phyloP scores from a whole-genome alignment of 2,888 invertebrate genomes.

The Holacanthella duospinosa region DNA sequence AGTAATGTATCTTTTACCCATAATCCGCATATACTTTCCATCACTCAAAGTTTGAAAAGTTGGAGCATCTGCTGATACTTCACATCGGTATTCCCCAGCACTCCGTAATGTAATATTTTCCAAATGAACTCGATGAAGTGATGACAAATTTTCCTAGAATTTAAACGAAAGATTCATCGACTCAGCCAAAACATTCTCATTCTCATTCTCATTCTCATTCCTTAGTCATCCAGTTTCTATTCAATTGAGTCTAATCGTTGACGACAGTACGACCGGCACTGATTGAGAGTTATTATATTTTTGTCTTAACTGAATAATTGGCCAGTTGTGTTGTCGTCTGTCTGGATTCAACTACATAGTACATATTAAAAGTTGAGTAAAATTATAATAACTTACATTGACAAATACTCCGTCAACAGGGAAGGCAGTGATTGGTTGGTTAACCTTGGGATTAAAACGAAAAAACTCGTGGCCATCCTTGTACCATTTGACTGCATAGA shows the following conservation, averaged over 20 bases:
- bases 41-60: slow-evolving; percentile 36
- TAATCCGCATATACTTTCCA: slow-evolving; percentile 34
- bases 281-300: not conserved
- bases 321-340: not conserved
- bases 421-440: slow-evolving; percentile 31
- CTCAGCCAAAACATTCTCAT: not conserved
- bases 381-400: slow-evolving; percentile 24
- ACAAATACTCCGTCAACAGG: slow-evolving; percentile 30
- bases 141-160: slow-evolving; percentile 26
- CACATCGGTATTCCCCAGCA: slow-evolving; percentile 36
- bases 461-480: slow-evolving; percentile 36
- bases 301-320: not conserved
- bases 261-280: too few relatives aligned
- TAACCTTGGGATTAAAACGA: slow-evolving; percentile 30
- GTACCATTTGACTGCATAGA: slow-evolving; percentile 36
- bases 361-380: too few relatives aligned
- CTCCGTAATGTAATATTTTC: slow-evolving; percentile 24
- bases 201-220: not conserved
- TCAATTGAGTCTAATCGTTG: slow-evolving; percentile 2
- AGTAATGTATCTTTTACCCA: slow-evolving; percentile 25
- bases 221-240: not conserved
- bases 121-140: slow-evolving; percentile 25
- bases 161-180: not conserved
- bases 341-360: not conserved
- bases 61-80: slow-evolving; percentile 37